Base-by-base conservation (phyloP, 2,888 invertebrate genomes). In the Phymatocera aterrima region DNA sequence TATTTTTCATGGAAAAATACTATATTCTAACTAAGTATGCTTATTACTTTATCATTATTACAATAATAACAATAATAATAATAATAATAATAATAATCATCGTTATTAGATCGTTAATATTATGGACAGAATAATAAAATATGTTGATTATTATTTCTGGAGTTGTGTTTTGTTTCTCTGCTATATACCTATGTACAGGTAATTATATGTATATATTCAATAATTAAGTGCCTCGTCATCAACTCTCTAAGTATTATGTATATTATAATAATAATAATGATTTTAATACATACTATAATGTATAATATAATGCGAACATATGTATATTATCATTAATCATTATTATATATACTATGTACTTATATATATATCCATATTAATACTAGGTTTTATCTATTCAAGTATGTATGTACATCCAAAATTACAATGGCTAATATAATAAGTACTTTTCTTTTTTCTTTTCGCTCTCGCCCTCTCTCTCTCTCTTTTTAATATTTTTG, bases 1-100 rank as follows among this genome's bases (percentile, higher is more conserved):
- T 18, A 43, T 64, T 46, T 68, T 75, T 40, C n/a, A 75, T 75
- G 75, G 75, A 75, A 75, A 75, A 75, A 75, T 75, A 75, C 75
- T 75, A 75, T 75, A 21, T n/a, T 8, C 48, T 51, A 31, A 28
- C 15, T 72, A 72, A n/a, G 12, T 68, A 64, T 46, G 12, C 40
- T n/a, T 40, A 61, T 61, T n/a, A n/a, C n/a, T n/a, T n/a, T n/a
- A n/a, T n/a, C n/a, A n/a, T n/a, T n/a, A n/a, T n/a, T n/a, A 43
- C 43, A 4, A 18, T 64, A 61, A 37, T 34, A 21, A 57, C 34
- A 70, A 15, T 24, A 51, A 51, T 37, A 5, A 43, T 68, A 4
- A 18, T 64, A 61, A 37, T 34, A 21, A 57, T 64, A 70, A 15
- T 24, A 51, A 51, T 37, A 5, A 68, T 75, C 37, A 40, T 60